These are phyloP conservation scores for Conus betulinus DNA, from an alignment of 1,140 invertebrate genomes.

Conservation along the genomic window DNA sequence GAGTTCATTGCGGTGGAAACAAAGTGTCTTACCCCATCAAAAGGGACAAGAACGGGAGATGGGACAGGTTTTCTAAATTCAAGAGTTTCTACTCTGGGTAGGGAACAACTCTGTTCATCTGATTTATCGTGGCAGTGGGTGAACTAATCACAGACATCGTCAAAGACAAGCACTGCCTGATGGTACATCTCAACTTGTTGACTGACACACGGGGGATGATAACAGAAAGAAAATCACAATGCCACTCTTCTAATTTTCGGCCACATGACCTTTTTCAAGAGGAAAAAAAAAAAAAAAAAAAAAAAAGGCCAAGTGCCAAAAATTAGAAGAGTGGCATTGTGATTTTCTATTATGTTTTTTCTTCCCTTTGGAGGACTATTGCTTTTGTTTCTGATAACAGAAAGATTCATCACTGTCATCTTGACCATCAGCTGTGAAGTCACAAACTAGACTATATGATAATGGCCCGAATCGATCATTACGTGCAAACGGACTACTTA, in stretches of 20 bases:
- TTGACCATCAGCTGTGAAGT: not conserved
- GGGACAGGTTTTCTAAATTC: not conserved
- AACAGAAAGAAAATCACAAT: not conserved
- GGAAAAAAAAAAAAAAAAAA: too few species aligned
- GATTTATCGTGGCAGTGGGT: not conserved
- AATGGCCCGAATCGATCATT: not conserved
- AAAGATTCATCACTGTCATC: not conserved
- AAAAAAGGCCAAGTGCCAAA: too few species aligned
- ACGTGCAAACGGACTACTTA: not conserved
- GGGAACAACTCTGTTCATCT: not conserved
- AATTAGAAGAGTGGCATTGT: too few species aligned
- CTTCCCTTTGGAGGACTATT: too few species aligned
- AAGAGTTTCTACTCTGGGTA: too few species aligned
- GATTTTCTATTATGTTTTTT: too few species aligned
- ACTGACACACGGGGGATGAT: not conserved
- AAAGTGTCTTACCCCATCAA: not conserved
- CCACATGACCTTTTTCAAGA: too few species aligned
- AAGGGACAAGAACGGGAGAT: too few species aligned
- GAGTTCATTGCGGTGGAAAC: not conserved
- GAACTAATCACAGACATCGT: not conserved
- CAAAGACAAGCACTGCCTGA: not conserved
- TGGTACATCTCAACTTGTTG: not conserved
- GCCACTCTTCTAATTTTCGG: too few species aligned
- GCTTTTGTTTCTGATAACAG: too few species aligned
- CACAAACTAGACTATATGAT: too few species aligned